Percentiles rank a stretch among this genome's conserved stretches.
Evolutionary conservation across 2,113 vertebrate genomes (phyloP).

Genomic region (Psophia crepitans): DNA sequence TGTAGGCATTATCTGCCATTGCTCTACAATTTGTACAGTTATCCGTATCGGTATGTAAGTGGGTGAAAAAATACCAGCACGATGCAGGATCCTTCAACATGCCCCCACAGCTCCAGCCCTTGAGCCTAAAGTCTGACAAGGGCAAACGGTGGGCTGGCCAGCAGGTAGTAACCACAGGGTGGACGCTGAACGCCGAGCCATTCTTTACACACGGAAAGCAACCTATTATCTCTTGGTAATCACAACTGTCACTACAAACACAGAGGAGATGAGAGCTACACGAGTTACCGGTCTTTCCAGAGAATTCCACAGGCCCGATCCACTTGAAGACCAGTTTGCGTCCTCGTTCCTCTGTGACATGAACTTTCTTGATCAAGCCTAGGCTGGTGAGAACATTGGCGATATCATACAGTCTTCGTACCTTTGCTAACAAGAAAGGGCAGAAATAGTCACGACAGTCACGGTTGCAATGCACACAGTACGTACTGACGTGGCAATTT

Average conservation of each 20-base stretch:
- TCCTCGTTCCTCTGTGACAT: slow-evolving; percentile 84
- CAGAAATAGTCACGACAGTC: background rate
- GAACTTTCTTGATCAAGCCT: slow-evolving; percentile 88
- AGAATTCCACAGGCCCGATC: slow-evolving; percentile 88
- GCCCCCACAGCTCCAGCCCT: no score
- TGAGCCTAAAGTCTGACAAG: background rate
- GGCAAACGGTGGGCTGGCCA: background rate
- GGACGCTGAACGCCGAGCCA: background rate
- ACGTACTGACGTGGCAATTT: background rate
- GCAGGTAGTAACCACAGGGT: background rate
- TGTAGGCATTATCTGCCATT: no score
- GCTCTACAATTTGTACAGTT: no score
- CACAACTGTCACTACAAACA: background rate
- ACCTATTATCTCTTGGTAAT: background rate
- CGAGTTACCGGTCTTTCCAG: slow-evolving; percentile 58
- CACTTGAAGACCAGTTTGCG: slow-evolving; percentile 92
- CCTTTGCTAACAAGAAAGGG: slow-evolving; percentile 80
- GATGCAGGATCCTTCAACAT: no score
- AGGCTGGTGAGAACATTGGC: slow-evolving; percentile 93
- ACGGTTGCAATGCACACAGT: background rate
- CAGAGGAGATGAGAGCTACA: background rate
- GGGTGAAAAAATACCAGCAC: no score
- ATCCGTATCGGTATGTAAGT: no score
- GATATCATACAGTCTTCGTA: slow-evolving; percentile 91
- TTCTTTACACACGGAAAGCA: background rate